Percentiles rank a stretch among this genome's conserved stretches.
Evolutionary conservation across 2,888 invertebrate species (phyloP).

Genomic region (Ectobius pallidus): DNA sequence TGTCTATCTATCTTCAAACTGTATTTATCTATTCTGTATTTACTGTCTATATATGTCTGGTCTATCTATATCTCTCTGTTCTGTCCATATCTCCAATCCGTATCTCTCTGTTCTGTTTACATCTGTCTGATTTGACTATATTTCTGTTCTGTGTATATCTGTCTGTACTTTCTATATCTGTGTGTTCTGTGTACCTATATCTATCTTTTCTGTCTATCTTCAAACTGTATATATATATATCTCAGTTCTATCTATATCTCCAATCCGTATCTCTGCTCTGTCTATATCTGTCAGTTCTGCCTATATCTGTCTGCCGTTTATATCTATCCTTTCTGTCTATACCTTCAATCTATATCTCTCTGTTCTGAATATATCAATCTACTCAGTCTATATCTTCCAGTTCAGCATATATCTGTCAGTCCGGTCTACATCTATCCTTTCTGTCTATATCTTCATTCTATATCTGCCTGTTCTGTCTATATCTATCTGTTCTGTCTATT

Average conservation of each 20-base stretch:
- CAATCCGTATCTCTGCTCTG: constrained; percentile 33
- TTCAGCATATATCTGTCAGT: too few species aligned
- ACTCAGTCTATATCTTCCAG: background rate
- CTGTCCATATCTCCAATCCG: too few species aligned
- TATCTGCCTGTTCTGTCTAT: background rate
- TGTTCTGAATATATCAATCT: background rate
- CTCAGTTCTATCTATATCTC: constrained; percentile 22
- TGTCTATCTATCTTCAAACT: background rate
- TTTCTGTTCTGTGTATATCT: constrained; percentile 23
- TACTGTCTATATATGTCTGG: too few species aligned
- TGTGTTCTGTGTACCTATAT: too few species aligned
- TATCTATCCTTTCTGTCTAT: constrained; percentile 34
- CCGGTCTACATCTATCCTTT: background rate
- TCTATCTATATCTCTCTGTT: too few species aligned
- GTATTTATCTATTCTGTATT: background rate
- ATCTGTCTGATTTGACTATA: background rate
- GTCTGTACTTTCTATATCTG: background rate
- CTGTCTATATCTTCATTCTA: background rate
- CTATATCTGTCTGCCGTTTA: background rate
- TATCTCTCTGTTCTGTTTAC: background rate
- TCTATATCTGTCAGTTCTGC: too few species aligned
- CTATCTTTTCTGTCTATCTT: constrained; percentile 18
- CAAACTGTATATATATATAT: background rate
- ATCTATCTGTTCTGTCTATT: too few species aligned
- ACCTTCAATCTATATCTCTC: constrained; percentile 4